These are phyloP conservation scores for Leucophenga varia DNA, from an alignment of 1,140 invertebrate genomes.

Conservation along the genomic window DNA sequence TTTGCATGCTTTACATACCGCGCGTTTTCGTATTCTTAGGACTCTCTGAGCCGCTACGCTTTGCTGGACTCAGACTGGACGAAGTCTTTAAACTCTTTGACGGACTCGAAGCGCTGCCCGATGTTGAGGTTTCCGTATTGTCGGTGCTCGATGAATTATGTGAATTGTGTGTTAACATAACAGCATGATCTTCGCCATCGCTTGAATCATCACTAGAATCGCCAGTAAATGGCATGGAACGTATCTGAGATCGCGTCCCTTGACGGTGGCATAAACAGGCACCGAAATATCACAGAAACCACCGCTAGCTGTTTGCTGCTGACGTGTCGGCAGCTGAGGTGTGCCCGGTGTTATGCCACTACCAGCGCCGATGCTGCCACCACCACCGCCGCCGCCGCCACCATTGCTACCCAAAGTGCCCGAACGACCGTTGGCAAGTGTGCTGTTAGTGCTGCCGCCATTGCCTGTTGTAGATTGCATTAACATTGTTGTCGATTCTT, in stretches of 20 bases:
- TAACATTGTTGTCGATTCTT: conserved; percentile 20
- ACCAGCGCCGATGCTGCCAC: conserved; percentile 12
- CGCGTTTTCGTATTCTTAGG: conserved; percentile 51
- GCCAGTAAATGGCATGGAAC: conserved; percentile 91
- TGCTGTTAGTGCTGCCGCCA: conserved; percentile 8
- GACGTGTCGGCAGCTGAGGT: conserved; percentile 54
- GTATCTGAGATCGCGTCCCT: conserved; percentile 95
- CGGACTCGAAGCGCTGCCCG: conserved; percentile 72
- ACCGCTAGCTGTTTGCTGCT: conserved; percentile 59
- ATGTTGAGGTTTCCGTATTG: conserved; percentile 60
- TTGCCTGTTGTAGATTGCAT: conserved; percentile 9
- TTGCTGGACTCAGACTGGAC: conserved; percentile 79
- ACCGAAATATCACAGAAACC: conserved; percentile 86
- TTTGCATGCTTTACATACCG: conserved; percentile 40
- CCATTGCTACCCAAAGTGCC: conserved; percentile 10
- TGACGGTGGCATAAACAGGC: conserved; percentile 93
- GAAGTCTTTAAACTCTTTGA: conserved; percentile 83
- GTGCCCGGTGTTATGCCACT: conserved; percentile 32
- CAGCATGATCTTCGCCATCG: conserved; percentile 76
- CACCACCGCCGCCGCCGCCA: conserved; percentile 12
- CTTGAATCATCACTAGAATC: conserved; percentile 94
- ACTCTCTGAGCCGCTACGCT: conserved; percentile 78
- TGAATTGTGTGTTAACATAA: conserved; percentile 56
- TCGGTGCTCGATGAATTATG: conserved; percentile 57
- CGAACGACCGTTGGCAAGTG: conserved; percentile 23